Conservation (phyloP, 1,140 invertebrate genomes). For the Aphidius ervi region DNA sequence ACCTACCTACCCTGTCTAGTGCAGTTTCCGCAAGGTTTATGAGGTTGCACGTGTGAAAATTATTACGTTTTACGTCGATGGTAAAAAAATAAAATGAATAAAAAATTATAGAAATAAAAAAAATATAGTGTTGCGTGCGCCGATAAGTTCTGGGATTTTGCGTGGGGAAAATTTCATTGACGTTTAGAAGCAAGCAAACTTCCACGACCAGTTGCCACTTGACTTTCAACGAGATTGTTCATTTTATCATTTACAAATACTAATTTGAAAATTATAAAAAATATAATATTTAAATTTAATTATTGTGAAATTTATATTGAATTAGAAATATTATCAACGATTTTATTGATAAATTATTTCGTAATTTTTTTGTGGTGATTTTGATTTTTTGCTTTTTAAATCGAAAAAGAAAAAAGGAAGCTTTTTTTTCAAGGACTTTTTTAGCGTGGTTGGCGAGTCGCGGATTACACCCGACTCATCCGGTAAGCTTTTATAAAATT, state of each 20-base stretch:
- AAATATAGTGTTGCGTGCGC: slow-evolving; percentile 12
- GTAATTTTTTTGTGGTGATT: background rate
- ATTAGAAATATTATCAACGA: no score
- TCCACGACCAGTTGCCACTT: slow-evolving; percentile 12
- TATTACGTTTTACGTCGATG: no score
- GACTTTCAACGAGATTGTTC: background rate
- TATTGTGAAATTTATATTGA: no score
- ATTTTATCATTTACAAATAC: no score
- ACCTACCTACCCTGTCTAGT: no score
- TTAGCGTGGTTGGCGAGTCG: slow-evolving; percentile 12
- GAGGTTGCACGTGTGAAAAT: no score
- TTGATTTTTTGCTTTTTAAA: no score
- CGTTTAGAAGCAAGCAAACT: slow-evolving; percentile 7
- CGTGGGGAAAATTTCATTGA: slow-evolving; percentile 21
- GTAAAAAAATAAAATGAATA: no score
- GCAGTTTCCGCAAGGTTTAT: no score
- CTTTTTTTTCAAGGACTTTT: background rate
- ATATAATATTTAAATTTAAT: no score
- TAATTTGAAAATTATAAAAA: background rate
- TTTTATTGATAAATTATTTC: background rate
- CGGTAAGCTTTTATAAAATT: slow-evolving; percentile 2
- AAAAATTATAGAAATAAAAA: no score
- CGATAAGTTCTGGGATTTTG: slow-evolving; percentile 3
- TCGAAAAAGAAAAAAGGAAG: background rate
- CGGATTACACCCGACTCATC: slow-evolving; percentile 13